phyloP scores from a whole-genome alignment of 2,888 invertebrate genomes.

The Muscina levida region DNA sequence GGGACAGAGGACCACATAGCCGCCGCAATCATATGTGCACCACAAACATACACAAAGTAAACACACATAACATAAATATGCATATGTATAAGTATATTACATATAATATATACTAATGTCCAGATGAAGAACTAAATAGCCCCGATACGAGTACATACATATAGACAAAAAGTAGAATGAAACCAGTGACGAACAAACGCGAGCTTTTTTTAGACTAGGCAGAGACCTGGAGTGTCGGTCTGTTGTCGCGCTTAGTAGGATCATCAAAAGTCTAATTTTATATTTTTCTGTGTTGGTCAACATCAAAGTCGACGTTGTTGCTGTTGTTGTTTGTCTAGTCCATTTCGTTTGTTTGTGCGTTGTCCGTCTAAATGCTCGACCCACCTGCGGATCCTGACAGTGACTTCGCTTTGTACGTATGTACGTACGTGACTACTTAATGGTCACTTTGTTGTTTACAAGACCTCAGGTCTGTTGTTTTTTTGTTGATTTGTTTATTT shows the following conservation, averaged over 20 bases:
- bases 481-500: constrained; percentile 28
- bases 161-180: not conserved
- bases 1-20: not conserved
- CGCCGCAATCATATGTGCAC: not conserved
- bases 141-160: too few species aligned
- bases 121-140: too few species aligned
- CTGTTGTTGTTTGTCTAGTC: not conserved
- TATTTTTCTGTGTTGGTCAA: constrained; percentile 4
- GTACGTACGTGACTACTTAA: not conserved
- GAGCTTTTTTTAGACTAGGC: not conserved
- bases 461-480: constrained; percentile 1
- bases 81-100: not conserved
- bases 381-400: not conserved
- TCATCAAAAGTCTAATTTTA: too few species aligned
- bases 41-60: too few species aligned
- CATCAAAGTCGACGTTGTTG: constrained; percentile 17
- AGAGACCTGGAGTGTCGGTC: not conserved
- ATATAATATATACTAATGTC: too few species aligned
- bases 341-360: constrained; percentile 44
- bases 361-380: constrained; percentile 5
- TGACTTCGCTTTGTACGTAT: not conserved
- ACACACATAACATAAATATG: too few species aligned
- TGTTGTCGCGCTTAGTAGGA: not conserved
- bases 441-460: constrained; percentile 31
- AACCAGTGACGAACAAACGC: not conserved